Conservation (phyloP, 2,113 vertebrate genomes). For the Aix galericulata region DNA sequence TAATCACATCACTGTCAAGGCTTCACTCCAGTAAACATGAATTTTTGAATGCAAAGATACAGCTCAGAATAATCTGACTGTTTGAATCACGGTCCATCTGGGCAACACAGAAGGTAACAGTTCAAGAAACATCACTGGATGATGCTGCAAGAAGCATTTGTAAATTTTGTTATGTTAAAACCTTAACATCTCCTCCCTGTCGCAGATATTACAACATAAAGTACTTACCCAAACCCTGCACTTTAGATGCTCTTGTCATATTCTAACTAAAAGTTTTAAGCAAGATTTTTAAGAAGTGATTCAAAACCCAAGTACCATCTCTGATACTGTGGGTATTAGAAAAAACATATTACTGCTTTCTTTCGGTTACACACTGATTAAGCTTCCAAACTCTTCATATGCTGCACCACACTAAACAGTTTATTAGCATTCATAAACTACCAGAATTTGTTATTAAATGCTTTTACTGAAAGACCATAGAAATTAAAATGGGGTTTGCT, state of each 20-base stretch:
- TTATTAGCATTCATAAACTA: not conserved
- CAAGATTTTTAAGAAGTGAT: not conserved
- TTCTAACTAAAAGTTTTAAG: not conserved
- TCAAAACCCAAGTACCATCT: not conserved
- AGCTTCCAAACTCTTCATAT: not conserved
- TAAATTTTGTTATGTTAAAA: not conserved
- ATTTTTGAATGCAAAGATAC: not conserved
- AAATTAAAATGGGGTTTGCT: not conserved
- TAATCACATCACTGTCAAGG: not conserved
- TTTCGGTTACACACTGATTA: not conserved
- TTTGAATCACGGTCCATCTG: not conserved
- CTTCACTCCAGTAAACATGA: accelerated
- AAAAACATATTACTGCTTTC: not conserved
- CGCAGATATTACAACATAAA: not conserved
- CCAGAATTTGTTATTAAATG: not conserved
- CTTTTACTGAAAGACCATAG: not conserved
- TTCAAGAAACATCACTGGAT: not conserved
- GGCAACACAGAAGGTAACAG: not conserved
- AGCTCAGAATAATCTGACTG: not conserved
- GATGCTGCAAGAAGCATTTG: not conserved
- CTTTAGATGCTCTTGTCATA: not conserved
- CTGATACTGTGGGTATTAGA: not conserved
- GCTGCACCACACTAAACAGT: not conserved
- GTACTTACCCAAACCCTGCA: not conserved
- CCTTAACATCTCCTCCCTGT: accelerated